phyloP scores from a whole-genome alignment of 2,797 vertebrate genomes.

The Neosalanx taihuensis region DNA sequence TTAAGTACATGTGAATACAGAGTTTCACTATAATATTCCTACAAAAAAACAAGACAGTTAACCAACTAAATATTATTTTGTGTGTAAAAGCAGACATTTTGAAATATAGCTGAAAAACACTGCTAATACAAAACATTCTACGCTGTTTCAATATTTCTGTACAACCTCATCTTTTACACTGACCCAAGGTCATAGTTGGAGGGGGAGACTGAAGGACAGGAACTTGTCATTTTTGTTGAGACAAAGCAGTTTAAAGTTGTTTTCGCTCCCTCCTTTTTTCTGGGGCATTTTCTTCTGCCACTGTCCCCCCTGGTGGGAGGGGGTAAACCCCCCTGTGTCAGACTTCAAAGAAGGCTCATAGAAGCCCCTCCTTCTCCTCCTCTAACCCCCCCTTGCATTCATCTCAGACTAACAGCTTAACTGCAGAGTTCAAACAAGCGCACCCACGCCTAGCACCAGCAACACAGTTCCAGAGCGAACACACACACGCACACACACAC shows the following conservation, averaged over 20 bases:
- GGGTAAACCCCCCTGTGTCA: slow-evolving; percentile 19
- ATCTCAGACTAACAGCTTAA: slow-evolving; percentile 20
- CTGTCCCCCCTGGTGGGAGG: slow-evolving; percentile 20
- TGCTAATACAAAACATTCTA: neutral
- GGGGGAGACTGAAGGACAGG: slow-evolving; percentile 2
- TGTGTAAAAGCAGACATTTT: neutral
- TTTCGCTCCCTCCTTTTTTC: slow-evolving; percentile 4
- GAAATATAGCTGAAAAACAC: neutral
- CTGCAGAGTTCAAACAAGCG: slow-evolving; percentile 14
- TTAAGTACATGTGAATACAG: neutral
- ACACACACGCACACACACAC: slow-evolving; percentile 12
- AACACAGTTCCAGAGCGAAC: neutral
- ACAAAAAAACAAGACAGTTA: neutral
- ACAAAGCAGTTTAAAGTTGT: slow-evolving; percentile 17
- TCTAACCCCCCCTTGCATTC: slow-evolving; percentile 7
- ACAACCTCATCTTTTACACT: neutral
- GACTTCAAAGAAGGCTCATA: slow-evolving; percentile 12
- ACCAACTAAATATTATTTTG: neutral
- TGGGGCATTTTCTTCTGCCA: slow-evolving; percentile 5
- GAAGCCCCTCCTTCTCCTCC: neutral
- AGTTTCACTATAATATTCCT: slow-evolving; percentile 1
- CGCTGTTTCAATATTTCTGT: neutral
- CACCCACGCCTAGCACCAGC: slow-evolving; percentile 10
- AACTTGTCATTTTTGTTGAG: slow-evolving; percentile 4
- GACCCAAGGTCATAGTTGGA: neutral